These are phyloP conservation scores for Scaptodrosophila latifasciaeformis DNA, from an alignment of 2,888 invertebrate species.

Conservation along the genomic window DNA sequence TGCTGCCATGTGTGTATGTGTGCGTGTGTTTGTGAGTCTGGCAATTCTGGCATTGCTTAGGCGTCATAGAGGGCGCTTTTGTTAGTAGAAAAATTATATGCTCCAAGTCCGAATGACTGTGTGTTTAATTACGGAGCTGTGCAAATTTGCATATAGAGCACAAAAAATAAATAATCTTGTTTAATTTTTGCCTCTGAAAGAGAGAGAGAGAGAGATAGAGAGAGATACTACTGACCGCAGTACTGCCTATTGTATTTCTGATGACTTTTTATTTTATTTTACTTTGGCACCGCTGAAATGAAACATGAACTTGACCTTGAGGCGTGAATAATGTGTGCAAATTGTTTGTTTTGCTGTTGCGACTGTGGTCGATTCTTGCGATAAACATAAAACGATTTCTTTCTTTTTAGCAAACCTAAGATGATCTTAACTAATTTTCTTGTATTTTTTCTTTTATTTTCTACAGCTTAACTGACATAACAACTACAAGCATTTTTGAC, in stretches of 20 bases:
- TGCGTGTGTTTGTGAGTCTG: conserved; percentile 19
- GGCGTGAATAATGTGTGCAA: conserved; percentile 9
- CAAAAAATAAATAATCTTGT: conserved; percentile 23
- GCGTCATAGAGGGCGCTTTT: conserved; percentile 36
- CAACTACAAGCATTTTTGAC: conserved; percentile 46
- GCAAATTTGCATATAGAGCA: conserved; percentile 32
- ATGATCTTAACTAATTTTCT: conserved; percentile 26
- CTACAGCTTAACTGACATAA: conserved; percentile 45
- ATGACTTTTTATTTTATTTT: conserved; percentile 21
- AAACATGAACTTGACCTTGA: conserved; percentile 66
- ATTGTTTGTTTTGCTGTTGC: too few relatives aligned
- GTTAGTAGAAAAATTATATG: conserved; percentile 20
- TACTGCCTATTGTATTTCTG: conserved; percentile 13
- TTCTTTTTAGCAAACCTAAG: conserved; percentile 11
- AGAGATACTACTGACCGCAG: conserved; percentile 18
- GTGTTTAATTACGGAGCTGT: conserved; percentile 8
- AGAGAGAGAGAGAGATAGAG: conserved; percentile 20
- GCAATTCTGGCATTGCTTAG: too few relatives aligned
- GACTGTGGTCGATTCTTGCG: not conserved
- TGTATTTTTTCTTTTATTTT: conserved; percentile 4
- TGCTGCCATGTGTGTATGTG: too few relatives aligned
- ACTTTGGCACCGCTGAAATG: conserved; percentile 28
- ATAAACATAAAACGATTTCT: conserved; percentile 36
- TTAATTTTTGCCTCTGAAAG: conserved; percentile 16
- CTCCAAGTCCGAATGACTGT: conserved; percentile 8